A percentile compares a stretch with the other conserved stretches of the same genome.
These are phyloP conservation scores for Cotesia glomerata DNA, from an alignment of 1,140 invertebrate species.

Conservation along the genomic window DNA sequence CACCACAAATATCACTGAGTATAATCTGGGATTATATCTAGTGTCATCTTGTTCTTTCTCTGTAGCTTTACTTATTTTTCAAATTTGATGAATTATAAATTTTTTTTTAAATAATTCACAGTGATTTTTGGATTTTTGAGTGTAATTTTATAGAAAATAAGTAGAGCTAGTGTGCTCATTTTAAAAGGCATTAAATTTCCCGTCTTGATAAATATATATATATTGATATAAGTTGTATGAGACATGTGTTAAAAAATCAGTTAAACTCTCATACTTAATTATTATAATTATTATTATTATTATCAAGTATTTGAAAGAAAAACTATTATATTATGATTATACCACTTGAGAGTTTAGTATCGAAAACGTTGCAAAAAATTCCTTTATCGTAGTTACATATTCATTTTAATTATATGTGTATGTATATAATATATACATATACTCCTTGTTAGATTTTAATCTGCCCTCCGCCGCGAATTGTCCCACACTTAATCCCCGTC, in stretches of 20 bases:
- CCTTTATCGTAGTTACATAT: slow-evolving; percentile 54
- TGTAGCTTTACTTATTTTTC: no score
- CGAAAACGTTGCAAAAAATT: slow-evolving; percentile 50
- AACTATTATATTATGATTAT: slow-evolving; percentile 51
- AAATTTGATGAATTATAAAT: no score
- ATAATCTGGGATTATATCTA: no score
- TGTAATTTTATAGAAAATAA: no score
- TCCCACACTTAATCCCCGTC: slow-evolving; percentile 27
- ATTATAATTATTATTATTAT: slow-evolving; percentile 48
- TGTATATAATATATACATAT: slow-evolving; percentile 38
- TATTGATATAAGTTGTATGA: slow-evolving; percentile 46
- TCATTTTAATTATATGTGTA: slow-evolving; percentile 37
- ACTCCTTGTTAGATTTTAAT: slow-evolving; percentile 53
- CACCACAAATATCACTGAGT: no score
- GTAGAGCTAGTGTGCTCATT: no score
- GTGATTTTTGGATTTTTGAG: no score
- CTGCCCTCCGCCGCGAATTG: not conserved
- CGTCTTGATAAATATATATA: slow-evolving; percentile 39
- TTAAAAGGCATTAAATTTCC: no score
- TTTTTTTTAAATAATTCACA: no score
- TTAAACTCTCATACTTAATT: slow-evolving; percentile 55
- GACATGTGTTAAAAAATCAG: slow-evolving; percentile 48
- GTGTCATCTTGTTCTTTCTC: no score
- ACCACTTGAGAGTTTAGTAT: slow-evolving; percentile 57
- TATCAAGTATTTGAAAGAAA: slow-evolving; percentile 54